phyloP scores from a whole-genome alignment of 2,797 vertebrate species.

The Lagocephalus sceleratus region DNA sequence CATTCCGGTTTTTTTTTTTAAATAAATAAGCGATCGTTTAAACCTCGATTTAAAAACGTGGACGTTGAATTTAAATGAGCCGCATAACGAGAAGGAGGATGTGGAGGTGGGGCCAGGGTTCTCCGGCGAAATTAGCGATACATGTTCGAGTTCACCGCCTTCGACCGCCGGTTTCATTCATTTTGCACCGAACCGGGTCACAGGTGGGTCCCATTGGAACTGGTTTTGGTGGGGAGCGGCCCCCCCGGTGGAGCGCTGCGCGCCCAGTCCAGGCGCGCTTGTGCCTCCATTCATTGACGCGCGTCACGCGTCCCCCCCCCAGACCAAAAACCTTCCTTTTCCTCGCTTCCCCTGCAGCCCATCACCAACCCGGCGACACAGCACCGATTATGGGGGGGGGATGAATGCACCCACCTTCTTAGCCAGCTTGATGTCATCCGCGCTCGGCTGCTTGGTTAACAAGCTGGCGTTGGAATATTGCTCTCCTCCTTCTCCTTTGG shows the following conservation, averaged over 20 bases:
- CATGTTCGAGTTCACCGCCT: accelerated
- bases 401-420: conserved; percentile 59
- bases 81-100: too few relatives aligned
- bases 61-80: too few relatives aligned
- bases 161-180: not conserved
- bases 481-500: conserved; percentile 76
- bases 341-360: not conserved
- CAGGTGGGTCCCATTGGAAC: not conserved
- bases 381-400: too few relatives aligned
- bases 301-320: accelerated
- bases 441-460: conserved; percentile 57
- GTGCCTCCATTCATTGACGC: conserved; percentile 24
- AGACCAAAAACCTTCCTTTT: not conserved
- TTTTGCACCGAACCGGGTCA: not conserved
- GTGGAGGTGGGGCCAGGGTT: too few relatives aligned
- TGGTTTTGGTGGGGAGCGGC: not conserved
- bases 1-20: too few relatives aligned
- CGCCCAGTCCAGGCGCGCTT: not conserved
- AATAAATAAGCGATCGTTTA: too few relatives aligned
- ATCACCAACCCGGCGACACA: too few relatives aligned
- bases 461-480: conserved; percentile 74
- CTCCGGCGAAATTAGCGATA: not conserved
- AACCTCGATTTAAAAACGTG: too few relatives aligned
- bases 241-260: not conserved
- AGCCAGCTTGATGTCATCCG: conserved; percentile 44